These are phyloP conservation scores for Habrosyne pyritoides DNA, from an alignment of 2,888 invertebrate species.

Conservation along the genomic window DNA sequence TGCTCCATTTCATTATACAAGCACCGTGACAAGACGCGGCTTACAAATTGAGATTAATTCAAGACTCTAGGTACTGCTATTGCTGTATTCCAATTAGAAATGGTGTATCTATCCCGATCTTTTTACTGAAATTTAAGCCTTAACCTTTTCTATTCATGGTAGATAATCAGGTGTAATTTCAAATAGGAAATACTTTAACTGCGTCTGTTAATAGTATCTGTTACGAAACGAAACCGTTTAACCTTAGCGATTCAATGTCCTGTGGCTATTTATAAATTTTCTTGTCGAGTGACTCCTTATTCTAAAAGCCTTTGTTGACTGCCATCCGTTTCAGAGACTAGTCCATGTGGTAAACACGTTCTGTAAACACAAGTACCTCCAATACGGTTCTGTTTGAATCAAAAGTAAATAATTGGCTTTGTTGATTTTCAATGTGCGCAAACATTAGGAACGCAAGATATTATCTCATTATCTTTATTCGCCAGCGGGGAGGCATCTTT, in stretches of 20 bases:
- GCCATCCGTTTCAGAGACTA: conserved; percentile 30
- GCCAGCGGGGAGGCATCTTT: conserved; percentile 31
- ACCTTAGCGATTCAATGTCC: conserved; percentile 57
- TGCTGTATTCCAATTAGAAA: conserved; percentile 19
- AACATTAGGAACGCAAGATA: conserved; percentile 51
- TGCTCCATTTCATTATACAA: conserved; percentile 79
- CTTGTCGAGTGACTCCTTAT: conserved; percentile 33
- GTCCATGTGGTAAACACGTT: conserved; percentile 32
- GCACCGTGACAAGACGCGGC: conserved; percentile 77
- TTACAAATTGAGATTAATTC: conserved; percentile 82
- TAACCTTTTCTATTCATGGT: conserved; percentile 21
- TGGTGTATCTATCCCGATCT: conserved; percentile 17
- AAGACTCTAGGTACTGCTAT: conserved; percentile 52
- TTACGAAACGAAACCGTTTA: conserved; percentile 59
- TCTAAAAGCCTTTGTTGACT: conserved; percentile 41
- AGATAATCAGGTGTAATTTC: background rate
- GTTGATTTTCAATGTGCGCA: conserved; percentile 49
- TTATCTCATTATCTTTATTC: conserved; percentile 46
- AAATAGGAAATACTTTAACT: conserved; percentile 28
- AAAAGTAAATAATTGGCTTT: conserved; percentile 34
- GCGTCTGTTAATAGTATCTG: conserved; percentile 38
- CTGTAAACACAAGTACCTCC: conserved; percentile 26
- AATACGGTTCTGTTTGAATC: conserved; percentile 24
- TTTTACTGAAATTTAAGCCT: conserved; percentile 23
- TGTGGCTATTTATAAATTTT: conserved; percentile 61